Base-by-base conservation (phyloP, 1,140 invertebrate species). In the Popillia japonica region DNA sequence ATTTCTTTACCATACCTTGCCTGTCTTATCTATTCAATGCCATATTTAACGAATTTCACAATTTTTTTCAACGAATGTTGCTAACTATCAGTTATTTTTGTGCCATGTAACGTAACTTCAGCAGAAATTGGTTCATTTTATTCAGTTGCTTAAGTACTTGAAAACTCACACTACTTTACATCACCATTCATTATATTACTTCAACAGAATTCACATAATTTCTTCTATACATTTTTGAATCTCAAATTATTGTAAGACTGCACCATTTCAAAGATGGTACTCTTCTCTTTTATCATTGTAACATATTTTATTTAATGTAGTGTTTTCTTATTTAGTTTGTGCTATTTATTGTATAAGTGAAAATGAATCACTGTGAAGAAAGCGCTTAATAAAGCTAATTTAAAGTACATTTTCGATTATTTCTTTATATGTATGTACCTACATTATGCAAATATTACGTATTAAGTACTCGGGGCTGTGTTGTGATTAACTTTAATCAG, bases 341-440 rank as follows among this genome's bases (percentile, higher is more conserved):
- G 61, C 72, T 74, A 20, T 74, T 74, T 74, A 74, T 68, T 74
- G 72, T 74, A 34, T 74, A 74, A 41, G 34, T 42, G 40, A 61
- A 61, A 17, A 77, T 87, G 87, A 88, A 88, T 88, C 87, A 87
- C 88, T 88, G 87, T 88, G 88, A 89, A 88, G 88, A 83, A 81
- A 83, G 79, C 77, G 82, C 82, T 83, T 84, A 80, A 89, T 88
- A 89, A 89, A 89, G 88, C 87, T 80, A 80, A 87, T 89, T 86
- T 88, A 89, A 88, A 88, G 89, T 89, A 88, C 61, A 34, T 23
- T 14, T 23, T 27, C 11, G 7, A 34, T 8, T 68, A 34, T 34
- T 34, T 34, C 27, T 34, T 34, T 34, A 34, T 34, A 34, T n/a
- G n/a, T n/a, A n/a, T n/a, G n/a, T n/a, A n/a, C n/a, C n/a, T n/a